phyloP scores from a whole-genome alignment of 2,888 invertebrate species.

The Eupithecia pulchellata region DNA sequence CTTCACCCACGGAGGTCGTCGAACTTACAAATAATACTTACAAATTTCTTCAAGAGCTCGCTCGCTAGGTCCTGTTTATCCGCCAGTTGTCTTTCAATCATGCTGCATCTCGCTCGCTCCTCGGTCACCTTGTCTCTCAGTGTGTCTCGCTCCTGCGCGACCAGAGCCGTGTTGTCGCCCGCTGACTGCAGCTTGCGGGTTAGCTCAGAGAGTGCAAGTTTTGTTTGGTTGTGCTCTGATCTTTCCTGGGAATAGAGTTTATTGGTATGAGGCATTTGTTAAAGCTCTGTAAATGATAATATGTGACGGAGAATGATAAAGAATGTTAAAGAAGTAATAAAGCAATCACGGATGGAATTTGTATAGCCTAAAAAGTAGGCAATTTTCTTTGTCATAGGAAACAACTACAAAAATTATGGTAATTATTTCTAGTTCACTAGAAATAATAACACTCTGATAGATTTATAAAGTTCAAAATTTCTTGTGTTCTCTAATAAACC shows the following conservation, averaged over 20 bases:
- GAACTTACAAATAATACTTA: conserved; percentile 58
- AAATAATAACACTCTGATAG: too few relatives aligned
- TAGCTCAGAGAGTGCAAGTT: conserved; percentile 56
- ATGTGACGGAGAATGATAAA: too few relatives aligned
- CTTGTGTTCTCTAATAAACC: too few relatives aligned
- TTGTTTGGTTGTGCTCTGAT: conserved; percentile 64
- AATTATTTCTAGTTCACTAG: too few relatives aligned
- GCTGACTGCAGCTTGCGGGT: conserved; percentile 57
- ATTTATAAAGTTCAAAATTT: too few relatives aligned
- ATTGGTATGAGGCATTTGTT: background rate
- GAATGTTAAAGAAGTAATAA: too few relatives aligned
- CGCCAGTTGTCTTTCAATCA: conserved; percentile 84
- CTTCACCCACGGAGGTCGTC: too few relatives aligned
- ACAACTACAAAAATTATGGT: too few relatives aligned
- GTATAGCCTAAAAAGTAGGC: too few relatives aligned
- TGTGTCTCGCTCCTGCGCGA: conserved; percentile 66
- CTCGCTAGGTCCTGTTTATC: conserved; percentile 81
- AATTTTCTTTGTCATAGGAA: too few relatives aligned
- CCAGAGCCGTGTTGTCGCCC: conserved; percentile 56
- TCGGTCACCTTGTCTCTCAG: conserved; percentile 72
- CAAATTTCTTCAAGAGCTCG: conserved; percentile 85
- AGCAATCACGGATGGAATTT: too few relatives aligned
- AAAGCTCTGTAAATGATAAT: too few relatives aligned
- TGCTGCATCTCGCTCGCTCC: conserved; percentile 65
- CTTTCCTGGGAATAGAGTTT: conserved; percentile 61